Percentiles rank a stretch among this genome's conserved stretches.
phyloP scores from a whole-genome alignment of 2,113 vertebrate species.

The Caracal caracal region DNA sequence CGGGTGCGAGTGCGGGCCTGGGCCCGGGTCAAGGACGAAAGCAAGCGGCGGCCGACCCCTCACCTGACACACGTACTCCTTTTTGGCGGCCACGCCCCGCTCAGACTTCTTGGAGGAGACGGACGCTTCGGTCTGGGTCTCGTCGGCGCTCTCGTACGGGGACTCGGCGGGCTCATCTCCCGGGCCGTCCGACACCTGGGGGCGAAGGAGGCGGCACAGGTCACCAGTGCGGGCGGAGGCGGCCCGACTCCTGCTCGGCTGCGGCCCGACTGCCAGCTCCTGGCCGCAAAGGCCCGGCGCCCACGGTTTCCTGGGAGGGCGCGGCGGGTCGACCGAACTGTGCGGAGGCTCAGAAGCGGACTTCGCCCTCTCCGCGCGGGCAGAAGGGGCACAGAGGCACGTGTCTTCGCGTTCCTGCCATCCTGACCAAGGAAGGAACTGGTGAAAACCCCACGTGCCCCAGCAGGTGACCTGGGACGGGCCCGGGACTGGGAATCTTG shows the following conservation, averaged over 20 bases:
- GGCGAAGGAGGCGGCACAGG: slow-evolving; percentile 79
- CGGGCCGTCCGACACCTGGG: slow-evolving; percentile 89
- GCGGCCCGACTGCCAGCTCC: neutral
- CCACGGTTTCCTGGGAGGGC: neutral
- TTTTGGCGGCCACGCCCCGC: slow-evolving; percentile 87
- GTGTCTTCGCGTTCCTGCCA: neutral
- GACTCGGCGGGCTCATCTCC: slow-evolving; percentile 94
- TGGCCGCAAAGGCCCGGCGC: neutral
- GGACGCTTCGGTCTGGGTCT: slow-evolving; percentile 87
- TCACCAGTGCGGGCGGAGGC: slow-evolving; percentile 44
- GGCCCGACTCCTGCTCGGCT: neutral
- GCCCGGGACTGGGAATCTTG: neutral
- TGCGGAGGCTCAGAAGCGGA: neutral
- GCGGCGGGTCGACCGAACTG: neutral
- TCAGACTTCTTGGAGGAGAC: slow-evolving; percentile 92
- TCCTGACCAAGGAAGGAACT: neutral
- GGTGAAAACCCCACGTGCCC: neutral
- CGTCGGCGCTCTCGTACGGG: slow-evolving; percentile 94
- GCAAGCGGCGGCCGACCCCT: slow-evolving; percentile 5
- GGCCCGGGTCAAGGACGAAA: neutral
- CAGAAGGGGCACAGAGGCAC: neutral
- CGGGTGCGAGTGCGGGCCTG: neutral
- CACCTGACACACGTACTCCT: slow-evolving; percentile 97
- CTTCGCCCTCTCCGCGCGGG: neutral
- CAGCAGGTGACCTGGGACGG: neutral